Conservation (phyloP, 2,888 invertebrate genomes). For the Melanargia galathea region DNA sequence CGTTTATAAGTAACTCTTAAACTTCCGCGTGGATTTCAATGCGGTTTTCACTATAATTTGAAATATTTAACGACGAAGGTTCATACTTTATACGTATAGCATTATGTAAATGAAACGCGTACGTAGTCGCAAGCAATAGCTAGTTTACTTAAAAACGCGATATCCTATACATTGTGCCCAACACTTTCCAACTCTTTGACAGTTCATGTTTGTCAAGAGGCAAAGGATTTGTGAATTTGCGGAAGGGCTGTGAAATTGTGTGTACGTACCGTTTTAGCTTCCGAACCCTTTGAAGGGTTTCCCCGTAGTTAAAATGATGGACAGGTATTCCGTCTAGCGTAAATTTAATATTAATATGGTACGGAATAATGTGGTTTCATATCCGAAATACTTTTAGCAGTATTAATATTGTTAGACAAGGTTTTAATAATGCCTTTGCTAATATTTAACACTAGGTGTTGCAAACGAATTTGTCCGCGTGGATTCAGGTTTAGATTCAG, state of each 20-base stretch:
- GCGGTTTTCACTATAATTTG: no score
- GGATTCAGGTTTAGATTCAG: no score
- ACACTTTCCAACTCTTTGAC: conserved; percentile 50
- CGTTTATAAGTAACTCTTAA: no score
- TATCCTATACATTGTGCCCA: conserved; percentile 43
- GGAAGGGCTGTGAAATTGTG: conserved; percentile 36
- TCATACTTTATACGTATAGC: no score
- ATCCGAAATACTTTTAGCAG: conserved; percentile 6
- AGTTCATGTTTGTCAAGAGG: conserved; percentile 51
- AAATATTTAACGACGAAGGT: no score
- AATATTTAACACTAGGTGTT: not conserved
- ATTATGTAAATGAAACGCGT: no score
- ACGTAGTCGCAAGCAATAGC: no score
- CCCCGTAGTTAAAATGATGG: conserved; percentile 20
- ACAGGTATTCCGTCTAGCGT: conserved; percentile 1
- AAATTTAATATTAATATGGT: conserved; percentile 16
- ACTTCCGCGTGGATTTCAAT: no score
- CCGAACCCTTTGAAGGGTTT: conserved; percentile 23
- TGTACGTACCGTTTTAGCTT: conserved; percentile 33
- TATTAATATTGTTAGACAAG: not conserved
- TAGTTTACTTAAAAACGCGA: conserved; percentile 27
- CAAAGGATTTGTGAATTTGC: conserved; percentile 52
- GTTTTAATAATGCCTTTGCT: not conserved
- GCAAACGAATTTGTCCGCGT: not conserved
- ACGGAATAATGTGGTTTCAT: conserved; percentile 5